Evolutionary conservation across 2,888 invertebrate species (phyloP).

Genomic region (Xiphydria camelus): DNA sequence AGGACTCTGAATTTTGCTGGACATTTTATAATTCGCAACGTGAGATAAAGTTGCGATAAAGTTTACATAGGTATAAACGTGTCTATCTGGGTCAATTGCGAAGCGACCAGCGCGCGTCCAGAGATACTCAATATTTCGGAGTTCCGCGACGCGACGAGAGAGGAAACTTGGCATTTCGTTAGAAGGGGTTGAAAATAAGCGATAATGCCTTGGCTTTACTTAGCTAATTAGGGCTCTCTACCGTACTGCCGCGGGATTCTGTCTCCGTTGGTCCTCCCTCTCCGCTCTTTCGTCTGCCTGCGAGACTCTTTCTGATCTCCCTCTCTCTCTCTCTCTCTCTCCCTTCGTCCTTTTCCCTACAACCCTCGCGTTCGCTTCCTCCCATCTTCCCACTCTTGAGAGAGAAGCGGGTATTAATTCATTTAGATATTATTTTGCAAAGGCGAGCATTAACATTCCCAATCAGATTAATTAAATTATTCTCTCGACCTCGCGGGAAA

Average conservation of each 20-base stretch:
- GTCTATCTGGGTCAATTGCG: too few relatives aligned
- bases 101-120: too few relatives aligned
- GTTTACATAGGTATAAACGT: neutral
- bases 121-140: conserved; percentile 4
- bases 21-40: too few relatives aligned
- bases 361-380: conserved; percentile 14
- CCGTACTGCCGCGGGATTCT: conserved; percentile 27
- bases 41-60: too few relatives aligned
- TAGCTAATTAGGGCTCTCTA: conserved; percentile 53
- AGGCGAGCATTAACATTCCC: conserved; percentile 49
- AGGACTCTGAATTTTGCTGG: too few relatives aligned
- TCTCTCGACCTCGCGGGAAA: conserved; percentile 20
- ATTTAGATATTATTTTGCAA: conserved; percentile 53
- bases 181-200: conserved; percentile 52
- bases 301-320: too few relatives aligned
- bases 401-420: conserved; percentile 45
- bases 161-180: conserved; percentile 15
- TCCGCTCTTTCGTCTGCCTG: too few relatives aligned
- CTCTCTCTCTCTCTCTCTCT: conserved; percentile 8
- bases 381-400: conserved; percentile 20
- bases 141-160: conserved; percentile 6
- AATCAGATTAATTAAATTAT: conserved; percentile 56
- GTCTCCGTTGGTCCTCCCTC: conserved; percentile 35
- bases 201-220: conserved; percentile 57
- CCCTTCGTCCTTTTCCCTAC: conserved; percentile 18